A percentile compares a stretch with the other conserved stretches of the same genome.
Evolutionary conservation across 2,888 invertebrate genomes (phyloP).

Genomic region (Arctia plantaginis): DNA sequence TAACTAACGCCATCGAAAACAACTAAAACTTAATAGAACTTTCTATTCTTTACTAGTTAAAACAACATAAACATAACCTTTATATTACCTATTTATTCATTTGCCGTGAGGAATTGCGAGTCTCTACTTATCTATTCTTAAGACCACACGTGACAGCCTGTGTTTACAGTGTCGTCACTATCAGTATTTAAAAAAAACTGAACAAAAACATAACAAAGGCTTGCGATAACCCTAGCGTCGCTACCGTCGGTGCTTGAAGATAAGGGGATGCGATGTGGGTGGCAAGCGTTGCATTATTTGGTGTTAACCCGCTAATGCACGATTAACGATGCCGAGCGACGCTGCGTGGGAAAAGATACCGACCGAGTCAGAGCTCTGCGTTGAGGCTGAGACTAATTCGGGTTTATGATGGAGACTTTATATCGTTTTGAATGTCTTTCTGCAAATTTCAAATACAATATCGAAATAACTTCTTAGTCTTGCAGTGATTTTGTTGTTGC

Average conservation of each 20-base stretch:
- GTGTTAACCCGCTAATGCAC: constrained; percentile 56
- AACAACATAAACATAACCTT: neutral
- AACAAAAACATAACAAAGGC: constrained; percentile 24
- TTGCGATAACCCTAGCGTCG: constrained; percentile 29
- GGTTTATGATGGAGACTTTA: constrained; percentile 14
- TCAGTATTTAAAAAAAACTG: constrained; percentile 15
- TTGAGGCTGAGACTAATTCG: constrained; percentile 9
- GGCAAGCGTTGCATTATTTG: constrained; percentile 58
- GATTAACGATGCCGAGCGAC: constrained; percentile 41
- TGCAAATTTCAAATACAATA: neutral
- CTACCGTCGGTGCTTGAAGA: constrained; percentile 44
- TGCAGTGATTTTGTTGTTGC: neutral
- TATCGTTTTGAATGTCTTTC: neutral
- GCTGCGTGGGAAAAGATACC: constrained; percentile 50
- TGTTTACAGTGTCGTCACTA: constrained; percentile 9
- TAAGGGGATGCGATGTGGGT: constrained; percentile 64
- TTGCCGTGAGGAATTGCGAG: neutral
- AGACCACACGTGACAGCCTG: constrained; percentile 15
- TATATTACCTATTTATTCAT: neutral
- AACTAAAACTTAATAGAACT: neutral
- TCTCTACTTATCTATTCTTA: neutral
- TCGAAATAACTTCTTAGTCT: neutral
- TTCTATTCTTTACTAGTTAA: neutral
- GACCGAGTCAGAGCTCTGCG: constrained; percentile 16
- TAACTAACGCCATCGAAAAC: neutral